A percentile compares a stretch with the other conserved stretches of the same genome.
These are phyloP conservation scores for Spodoptera littoralis DNA, from an alignment of 2,888 invertebrate genomes.

Conservation along the genomic window DNA sequence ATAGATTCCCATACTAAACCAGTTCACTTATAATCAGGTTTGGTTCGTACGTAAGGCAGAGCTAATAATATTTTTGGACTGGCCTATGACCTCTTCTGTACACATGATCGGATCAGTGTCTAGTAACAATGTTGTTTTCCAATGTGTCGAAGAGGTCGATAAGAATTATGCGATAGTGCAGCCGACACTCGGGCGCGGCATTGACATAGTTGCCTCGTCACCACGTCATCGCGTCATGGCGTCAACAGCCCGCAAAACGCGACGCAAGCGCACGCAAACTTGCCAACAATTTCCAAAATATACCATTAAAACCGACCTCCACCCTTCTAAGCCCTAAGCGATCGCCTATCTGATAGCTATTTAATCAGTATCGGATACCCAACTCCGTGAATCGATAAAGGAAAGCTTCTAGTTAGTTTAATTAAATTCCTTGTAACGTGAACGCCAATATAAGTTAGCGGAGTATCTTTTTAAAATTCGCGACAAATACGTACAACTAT, in stretches of 20 bases:
- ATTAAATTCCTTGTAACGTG: constrained; percentile 54
- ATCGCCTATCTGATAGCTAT: constrained; percentile 31
- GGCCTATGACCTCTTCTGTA: neutral
- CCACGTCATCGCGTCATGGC: constrained; percentile 69
- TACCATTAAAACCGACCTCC: constrained; percentile 8
- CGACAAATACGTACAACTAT: constrained; percentile 28
- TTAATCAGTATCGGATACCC: constrained; percentile 39
- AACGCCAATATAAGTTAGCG: constrained; percentile 35
- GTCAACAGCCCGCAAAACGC: constrained; percentile 68
- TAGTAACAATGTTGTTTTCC: constrained; percentile 68
- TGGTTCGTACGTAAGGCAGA: no score
- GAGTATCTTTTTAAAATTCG: constrained; percentile 39
- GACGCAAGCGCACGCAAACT: constrained; percentile 56
- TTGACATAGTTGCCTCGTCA: constrained; percentile 84
- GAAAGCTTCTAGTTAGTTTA: constrained; percentile 52
- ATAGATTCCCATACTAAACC: neutral
- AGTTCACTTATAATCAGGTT: neutral
- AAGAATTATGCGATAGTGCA: constrained; percentile 80
- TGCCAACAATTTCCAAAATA: constrained; percentile 47
- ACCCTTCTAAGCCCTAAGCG: constrained; percentile 4
- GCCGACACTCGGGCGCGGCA: constrained; percentile 74
- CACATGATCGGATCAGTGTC: constrained; percentile 28
- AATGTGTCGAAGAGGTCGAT: constrained; percentile 82
- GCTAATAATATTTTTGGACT: neutral
- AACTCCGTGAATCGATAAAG: constrained; percentile 39